Evolutionary conservation across 37 sponge, comb jelly and placozoan species (phyloP), one percentile per base, ranked within the genome.

Genomic region (Halisarca cf. caerulea): DNA sequence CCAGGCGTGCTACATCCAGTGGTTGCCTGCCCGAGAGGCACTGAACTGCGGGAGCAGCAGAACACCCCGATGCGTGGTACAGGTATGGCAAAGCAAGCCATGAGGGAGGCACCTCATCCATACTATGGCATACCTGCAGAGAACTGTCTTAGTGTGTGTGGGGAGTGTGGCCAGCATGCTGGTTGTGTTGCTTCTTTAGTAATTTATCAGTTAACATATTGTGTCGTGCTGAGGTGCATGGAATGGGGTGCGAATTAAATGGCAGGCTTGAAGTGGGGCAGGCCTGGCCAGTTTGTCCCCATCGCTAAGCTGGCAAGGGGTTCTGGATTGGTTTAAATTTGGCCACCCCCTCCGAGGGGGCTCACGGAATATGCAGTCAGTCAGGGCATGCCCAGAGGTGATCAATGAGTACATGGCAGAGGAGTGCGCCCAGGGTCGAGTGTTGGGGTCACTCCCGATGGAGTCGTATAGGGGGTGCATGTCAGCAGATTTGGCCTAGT

Each of bases 401-500:
- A 35, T 54, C 2, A 0, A 3, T 20, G 43, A 62, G 14, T 85
- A 55, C 25, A n/a, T 80, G 33, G 54, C 58, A 32, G 34, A 24
- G 54, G 79, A 75, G 59, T 39, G 62, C 7, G 21, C 38, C 9
- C 42, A 8, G 18, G 60, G 86, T 35, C 24, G 66, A 0, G 64
- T 85, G 2, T 2, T 59, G 30, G 79, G 86, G 11, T 40, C 85
- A 20, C 39, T 85, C 35, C 25, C 40, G 28, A 36, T 43, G 0
- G 15, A 17, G n/a, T 28, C n/a, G 37, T 34, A 41, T 4, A 44
- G 24, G 23, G 40, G 21, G 62, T 78, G 9, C 79, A 54, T 32
- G 41, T 21, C 24, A 85, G 59, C 37, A 80, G 44, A 20, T 78
- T 85, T 61, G 86, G 86, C 0, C 57, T 85, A 20, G 34, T 85